Evolutionary conservation across 2,797 vertebrate species (phyloP).

Genomic region (Clangula hyemalis): DNA sequence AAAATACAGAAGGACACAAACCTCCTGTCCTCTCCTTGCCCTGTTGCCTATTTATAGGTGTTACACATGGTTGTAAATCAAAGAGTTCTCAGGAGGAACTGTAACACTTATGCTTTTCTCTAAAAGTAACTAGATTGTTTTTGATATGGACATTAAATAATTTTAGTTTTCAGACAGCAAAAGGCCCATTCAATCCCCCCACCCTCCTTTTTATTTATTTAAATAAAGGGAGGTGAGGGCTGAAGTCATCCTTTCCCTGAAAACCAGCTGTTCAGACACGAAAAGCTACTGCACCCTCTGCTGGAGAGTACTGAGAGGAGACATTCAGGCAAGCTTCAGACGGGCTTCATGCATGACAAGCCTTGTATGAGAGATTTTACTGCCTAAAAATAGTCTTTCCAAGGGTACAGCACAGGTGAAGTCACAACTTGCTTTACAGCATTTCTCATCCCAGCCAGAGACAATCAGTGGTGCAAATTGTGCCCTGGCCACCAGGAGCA

Average conservation of each 20-base stretch:
- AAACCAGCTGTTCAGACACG: not conserved
- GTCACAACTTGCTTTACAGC: not conserved
- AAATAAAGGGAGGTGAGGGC: not conserved
- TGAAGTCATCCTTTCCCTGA: not conserved
- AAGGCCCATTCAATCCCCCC: not conserved
- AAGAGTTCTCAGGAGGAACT: not conserved
- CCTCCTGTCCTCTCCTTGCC: not conserved
- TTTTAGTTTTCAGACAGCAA: not conserved
- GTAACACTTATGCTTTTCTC: not conserved
- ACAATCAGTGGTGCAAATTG: not conserved
- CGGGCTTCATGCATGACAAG: accelerated
- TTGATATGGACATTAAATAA: not conserved
- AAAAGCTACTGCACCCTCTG: constrained; percentile 57
- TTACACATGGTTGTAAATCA: not conserved
- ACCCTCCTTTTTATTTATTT: not conserved
- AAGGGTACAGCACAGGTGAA: not conserved
- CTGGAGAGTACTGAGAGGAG: not conserved
- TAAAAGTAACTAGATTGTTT: not conserved
- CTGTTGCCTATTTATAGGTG: accelerated
- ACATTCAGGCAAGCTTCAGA: accelerated
- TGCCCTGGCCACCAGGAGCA: not conserved
- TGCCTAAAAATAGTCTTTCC: not conserved
- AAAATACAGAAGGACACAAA: not conserved
- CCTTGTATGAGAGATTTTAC: not conserved
- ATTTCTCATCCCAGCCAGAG: not conserved